These are phyloP conservation scores for Campoplex nolae DNA, from an alignment of 2,888 invertebrate genomes.

Conservation along the genomic window DNA sequence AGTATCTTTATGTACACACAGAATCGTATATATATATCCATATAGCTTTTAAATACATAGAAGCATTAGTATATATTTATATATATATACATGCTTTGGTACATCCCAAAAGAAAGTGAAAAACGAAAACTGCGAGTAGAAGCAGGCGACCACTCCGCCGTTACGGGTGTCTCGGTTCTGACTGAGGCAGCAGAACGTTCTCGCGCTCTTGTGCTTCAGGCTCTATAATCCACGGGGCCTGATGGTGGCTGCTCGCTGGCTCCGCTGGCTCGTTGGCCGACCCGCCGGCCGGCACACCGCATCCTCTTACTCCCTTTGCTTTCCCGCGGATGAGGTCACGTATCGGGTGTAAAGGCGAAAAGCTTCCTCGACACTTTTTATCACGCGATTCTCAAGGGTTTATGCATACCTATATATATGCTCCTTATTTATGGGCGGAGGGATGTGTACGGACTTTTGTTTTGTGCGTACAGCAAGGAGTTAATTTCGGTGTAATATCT, in stretches of 20 bases:
- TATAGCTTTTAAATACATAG: background rate
- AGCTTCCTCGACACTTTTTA: slow-evolving; percentile 56
- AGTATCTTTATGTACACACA: background rate
- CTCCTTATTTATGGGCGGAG: background rate
- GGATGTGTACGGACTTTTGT: too few relatives aligned
- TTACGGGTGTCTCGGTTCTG: slow-evolving; percentile 80
- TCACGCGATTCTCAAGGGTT: background rate
- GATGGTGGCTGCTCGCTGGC: slow-evolving; percentile 11
- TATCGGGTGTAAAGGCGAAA: slow-evolving; percentile 71
- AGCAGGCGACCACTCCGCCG: slow-evolving; percentile 56
- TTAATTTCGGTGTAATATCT: too few relatives aligned
- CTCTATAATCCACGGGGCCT: slow-evolving; percentile 3
- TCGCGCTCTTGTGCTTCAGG: slow-evolving; percentile 34
- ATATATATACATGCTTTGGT: slow-evolving; percentile 20
- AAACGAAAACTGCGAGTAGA: slow-evolving; percentile 60
- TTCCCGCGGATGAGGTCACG: slow-evolving; percentile 69
- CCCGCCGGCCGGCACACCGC: slow-evolving; percentile 7
- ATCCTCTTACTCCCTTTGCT: slow-evolving; percentile 18
- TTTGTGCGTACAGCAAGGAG: too few relatives aligned
- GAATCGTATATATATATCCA: slow-evolving; percentile 12
- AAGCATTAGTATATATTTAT: slow-evolving; percentile 3
- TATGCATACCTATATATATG: background rate
- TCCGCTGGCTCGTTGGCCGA: slow-evolving; percentile 43
- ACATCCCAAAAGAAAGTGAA: slow-evolving; percentile 65
- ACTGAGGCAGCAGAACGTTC: slow-evolving; percentile 77